Percentiles rank a stretch among this genome's conserved stretches.
These are phyloP conservation scores for Drosophila limbata DNA, from an alignment of 2,888 invertebrate genomes.

Conservation along the genomic window DNA sequence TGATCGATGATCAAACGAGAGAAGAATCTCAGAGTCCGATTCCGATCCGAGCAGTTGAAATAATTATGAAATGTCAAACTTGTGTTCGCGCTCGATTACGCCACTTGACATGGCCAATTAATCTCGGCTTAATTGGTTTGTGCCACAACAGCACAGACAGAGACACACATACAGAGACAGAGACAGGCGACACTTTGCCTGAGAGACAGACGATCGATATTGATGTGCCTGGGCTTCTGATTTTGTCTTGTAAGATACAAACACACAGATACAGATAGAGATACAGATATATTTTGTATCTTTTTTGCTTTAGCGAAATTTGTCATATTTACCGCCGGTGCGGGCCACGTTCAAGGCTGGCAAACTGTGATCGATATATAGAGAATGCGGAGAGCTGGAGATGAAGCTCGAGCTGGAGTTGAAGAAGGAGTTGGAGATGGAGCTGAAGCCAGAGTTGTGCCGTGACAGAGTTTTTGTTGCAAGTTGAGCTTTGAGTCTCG, in stretches of 20 bases:
- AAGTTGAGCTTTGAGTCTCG: slow-evolving; percentile 19
- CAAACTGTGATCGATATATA: slow-evolving; percentile 72
- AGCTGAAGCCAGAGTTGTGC: slow-evolving; percentile 26
- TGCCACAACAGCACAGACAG: slow-evolving; percentile 69
- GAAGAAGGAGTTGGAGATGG: slow-evolving; percentile 16
- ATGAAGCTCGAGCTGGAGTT: slow-evolving; percentile 9
- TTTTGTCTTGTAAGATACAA: slow-evolving; percentile 61
- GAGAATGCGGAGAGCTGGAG: slow-evolving; percentile 16
- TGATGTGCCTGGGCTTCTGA: slow-evolving; percentile 76
- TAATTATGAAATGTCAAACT: slow-evolving; percentile 83
- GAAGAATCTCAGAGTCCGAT: slow-evolving; percentile 38
- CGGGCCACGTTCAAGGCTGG: slow-evolving; percentile 32
- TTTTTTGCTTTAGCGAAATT: slow-evolving; percentile 58
- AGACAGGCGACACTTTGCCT: slow-evolving; percentile 53
- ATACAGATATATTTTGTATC: slow-evolving; percentile 22
- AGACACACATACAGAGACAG: slow-evolving; percentile 17
- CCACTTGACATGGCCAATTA: slow-evolving; percentile 82
- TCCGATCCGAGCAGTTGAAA: slow-evolving; percentile 64
- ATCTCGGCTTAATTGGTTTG: slow-evolving; percentile 82
- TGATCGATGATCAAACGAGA: slow-evolving; percentile 73
- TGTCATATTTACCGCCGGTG: slow-evolving; percentile 75
- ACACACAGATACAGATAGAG: slow-evolving; percentile 13
- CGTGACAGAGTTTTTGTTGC: slow-evolving; percentile 44
- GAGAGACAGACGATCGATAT: slow-evolving; percentile 64
- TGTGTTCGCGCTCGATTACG: slow-evolving; percentile 83